These are phyloP conservation scores for Calcarius lapponicus DNA, from an alignment of 2,797 vertebrate genomes.

Conservation along the genomic window DNA sequence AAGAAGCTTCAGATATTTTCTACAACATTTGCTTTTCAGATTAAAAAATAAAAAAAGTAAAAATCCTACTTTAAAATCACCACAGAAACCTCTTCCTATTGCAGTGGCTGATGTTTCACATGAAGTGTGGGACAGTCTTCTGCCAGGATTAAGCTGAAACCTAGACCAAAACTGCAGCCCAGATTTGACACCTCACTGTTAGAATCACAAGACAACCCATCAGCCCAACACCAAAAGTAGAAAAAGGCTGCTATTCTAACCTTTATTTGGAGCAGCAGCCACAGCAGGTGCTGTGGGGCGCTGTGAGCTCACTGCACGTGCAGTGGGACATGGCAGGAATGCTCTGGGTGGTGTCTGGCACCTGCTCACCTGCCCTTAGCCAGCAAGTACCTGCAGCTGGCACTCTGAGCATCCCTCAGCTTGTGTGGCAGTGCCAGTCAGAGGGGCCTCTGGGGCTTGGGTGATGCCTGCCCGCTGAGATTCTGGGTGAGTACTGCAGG, in stretches of 20 bases:
- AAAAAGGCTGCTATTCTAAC: background rate
- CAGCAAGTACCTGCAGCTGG: rapidly evolving
- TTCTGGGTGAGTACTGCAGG: background rate
- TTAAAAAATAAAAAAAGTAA: background rate
- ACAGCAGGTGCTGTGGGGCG: background rate
- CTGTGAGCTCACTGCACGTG: background rate
- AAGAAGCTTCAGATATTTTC: background rate
- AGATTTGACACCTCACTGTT: background rate
- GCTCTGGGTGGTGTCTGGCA: no score
- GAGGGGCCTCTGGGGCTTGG: background rate
- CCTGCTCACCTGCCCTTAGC: background rate
- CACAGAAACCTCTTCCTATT: background rate
- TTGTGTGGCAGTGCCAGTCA: background rate
- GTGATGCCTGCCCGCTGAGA: background rate
- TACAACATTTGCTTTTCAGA: background rate
- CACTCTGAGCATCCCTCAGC: background rate
- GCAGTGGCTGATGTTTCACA: background rate
- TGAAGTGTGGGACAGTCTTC: background rate
- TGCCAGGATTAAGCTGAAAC: background rate
- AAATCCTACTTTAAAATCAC: background rate
- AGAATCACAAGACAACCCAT: background rate
- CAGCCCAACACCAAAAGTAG: background rate
- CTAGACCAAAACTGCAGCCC: background rate
- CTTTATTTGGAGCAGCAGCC: background rate
- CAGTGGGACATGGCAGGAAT: rapidly evolving